A percentile compares a stretch with the other conserved stretches of the same genome.
These are phyloP conservation scores for Ctenicera cuprea DNA, from an alignment of 2,888 invertebrate genomes.

Conservation along the genomic window DNA sequence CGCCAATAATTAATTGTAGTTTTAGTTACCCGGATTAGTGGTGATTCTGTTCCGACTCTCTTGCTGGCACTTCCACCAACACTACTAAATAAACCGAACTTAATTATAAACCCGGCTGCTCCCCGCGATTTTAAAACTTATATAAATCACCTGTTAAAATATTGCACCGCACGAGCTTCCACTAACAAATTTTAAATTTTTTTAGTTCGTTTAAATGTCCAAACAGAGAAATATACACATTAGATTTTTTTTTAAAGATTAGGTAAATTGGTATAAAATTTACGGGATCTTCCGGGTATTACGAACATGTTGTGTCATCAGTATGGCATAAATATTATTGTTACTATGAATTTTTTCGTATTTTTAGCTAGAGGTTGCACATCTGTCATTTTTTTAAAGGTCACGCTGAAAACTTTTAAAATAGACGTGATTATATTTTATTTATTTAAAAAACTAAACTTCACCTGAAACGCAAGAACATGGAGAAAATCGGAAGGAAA, in stretches of 20 bases:
- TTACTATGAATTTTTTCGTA: conserved; percentile 19
- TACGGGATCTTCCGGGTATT: conserved; percentile 2
- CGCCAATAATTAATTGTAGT: conserved; percentile 24
- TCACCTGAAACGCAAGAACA: not conserved
- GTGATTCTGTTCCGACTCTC: conserved; percentile 9
- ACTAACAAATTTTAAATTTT: too few relatives aligned
- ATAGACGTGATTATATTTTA: not conserved
- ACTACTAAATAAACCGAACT: conserved; percentile 22
- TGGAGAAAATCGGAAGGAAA: not conserved
- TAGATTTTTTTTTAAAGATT: not conserved
- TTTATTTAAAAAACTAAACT: not conserved
- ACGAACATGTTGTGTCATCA: not conserved
- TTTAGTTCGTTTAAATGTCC: too few relatives aligned
- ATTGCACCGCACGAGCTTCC: too few relatives aligned
- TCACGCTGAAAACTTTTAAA: conserved; percentile 14
- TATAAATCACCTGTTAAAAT: not conserved
- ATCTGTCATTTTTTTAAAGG: conserved; percentile 43
- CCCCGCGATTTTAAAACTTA: not conserved
- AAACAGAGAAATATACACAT: too few relatives aligned
- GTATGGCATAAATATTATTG: conserved; percentile 18
- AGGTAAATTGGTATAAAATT: not conserved
- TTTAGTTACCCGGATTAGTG: conserved; percentile 19
- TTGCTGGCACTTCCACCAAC: conserved; percentile 6
- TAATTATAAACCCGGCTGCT: conserved; percentile 19
- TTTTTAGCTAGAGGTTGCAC: conserved; percentile 43